A percentile compares a stretch with the other conserved stretches of the same genome.
These are phyloP conservation scores for Cyanoliseus patagonus DNA, from an alignment of 2,113 vertebrate genomes.

Conservation along the genomic window DNA sequence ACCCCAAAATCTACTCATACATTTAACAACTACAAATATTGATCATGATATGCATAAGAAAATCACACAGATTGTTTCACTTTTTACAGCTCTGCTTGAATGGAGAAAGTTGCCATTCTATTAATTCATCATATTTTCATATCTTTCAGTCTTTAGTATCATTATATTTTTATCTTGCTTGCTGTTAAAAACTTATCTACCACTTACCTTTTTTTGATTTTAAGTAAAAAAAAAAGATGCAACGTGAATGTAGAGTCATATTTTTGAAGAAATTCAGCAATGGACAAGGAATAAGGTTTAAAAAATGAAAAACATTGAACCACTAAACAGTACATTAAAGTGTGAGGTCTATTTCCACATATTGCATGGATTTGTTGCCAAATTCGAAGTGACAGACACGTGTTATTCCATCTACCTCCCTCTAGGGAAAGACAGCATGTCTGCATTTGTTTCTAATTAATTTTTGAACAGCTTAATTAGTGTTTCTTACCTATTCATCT, in stretches of 20 bases:
- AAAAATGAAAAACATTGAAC: background rate
- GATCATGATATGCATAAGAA: background rate
- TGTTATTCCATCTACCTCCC: background rate
- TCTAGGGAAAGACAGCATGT: background rate
- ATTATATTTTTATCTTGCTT: background rate
- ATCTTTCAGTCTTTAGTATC: background rate
- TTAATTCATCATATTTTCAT: background rate
- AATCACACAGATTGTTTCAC: background rate
- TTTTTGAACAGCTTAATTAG: conserved; percentile 35
- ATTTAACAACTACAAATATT: background rate
- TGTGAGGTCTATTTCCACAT: background rate
- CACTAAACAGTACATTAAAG: background rate
- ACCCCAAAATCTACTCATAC: background rate
- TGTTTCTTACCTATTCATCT: background rate
- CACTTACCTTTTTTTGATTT: background rate
- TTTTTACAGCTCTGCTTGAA: background rate
- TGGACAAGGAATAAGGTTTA: background rate
- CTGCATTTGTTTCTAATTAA: conserved; percentile 13
- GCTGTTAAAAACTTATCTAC: background rate
- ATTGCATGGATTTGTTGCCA: background rate
- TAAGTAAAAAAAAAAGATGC: background rate
- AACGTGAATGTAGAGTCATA: background rate
- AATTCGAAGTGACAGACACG: background rate
- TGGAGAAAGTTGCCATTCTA: background rate
- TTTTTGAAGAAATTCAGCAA: background rate